These are phyloP conservation scores for Scolopax bukidnonensis DNA, from an alignment of 2,797 vertebrate genomes.

Conservation along the genomic window DNA sequence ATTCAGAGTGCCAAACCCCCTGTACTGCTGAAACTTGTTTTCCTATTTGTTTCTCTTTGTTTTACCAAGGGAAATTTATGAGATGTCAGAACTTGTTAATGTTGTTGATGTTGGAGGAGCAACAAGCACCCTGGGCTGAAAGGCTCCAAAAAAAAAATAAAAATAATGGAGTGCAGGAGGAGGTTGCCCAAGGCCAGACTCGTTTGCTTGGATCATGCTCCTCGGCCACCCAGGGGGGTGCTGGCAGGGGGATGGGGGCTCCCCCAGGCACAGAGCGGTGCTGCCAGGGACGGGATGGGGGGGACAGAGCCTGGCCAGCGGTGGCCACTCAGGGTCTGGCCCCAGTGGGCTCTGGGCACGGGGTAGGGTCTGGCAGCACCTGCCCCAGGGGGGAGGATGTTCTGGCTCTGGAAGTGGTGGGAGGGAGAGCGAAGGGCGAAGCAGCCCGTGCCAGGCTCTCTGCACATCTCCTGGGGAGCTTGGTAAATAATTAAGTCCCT, in stretches of 20 bases:
- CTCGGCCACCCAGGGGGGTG: not conserved
- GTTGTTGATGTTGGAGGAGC: conserved; percentile 55
- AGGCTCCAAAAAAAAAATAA: not conserved
- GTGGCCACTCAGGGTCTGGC: rapidly evolving
- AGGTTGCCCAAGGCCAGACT: conserved; percentile 2
- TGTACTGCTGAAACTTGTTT: not conserved
- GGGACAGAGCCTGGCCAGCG: rapidly evolving
- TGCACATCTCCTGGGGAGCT: not conserved
- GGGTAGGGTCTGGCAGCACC: rapidly evolving
- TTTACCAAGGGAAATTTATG: conserved; percentile 62
- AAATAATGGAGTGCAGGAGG: not conserved
- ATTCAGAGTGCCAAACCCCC: not conserved
- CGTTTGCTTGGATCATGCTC: not conserved
- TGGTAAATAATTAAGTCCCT: not conserved
- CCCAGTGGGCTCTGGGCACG: rapidly evolving
- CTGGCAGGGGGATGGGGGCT: not conserved
- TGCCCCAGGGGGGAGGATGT: rapidly evolving
- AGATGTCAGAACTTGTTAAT: conserved; percentile 57
- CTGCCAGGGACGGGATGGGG: not conserved
- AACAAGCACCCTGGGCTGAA: conserved; percentile 39
- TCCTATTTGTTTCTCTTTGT: conserved; percentile 7
- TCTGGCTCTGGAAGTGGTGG: rapidly evolving
- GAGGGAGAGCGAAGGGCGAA: not conserved
- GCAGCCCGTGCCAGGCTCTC: not conserved
- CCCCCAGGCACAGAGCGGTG: rapidly evolving